Evolutionary conservation across 2,888 invertebrate genomes (phyloP), one percentile per base, ranked within the genome.

Genomic region (Matsumyia berberina): DNA sequence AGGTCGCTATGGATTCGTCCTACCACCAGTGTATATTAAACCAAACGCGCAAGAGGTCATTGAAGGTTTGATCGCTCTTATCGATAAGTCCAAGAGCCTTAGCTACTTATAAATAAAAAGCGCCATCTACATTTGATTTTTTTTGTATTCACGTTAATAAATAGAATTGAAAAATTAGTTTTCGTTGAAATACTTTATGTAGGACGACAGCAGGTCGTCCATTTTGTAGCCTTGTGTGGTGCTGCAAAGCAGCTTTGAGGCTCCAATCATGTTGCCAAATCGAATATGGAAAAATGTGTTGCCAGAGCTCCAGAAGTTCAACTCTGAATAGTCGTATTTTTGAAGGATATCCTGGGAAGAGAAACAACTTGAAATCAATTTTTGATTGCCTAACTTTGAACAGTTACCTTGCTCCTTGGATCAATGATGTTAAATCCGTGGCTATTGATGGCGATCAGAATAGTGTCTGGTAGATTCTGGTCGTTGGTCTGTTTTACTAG

Each of bases 241-340:
- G 93, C 98, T 97, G 90, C 97, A 98, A 1, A 98, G 93, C 76
- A 95, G 92, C 91, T 98, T 98, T 31, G 96, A 96, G 70, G 97
- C 97, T 53, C 96, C 94, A 88, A 98, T 95, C 90, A 98, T 94
- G 90, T 97, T 98, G n/a, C 98, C 98, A 89, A 98, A 96, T 0
- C 98, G 97, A 93, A 98, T 95, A 89, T 97, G 97, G 93, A 98
- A 98, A 90, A 96, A 98, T 0, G 97, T 98, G 90, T 97, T 98
- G 9, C 98, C 98, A 7, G 97, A 97, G 49, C 97, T 97, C 98
- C 98, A 99, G 90, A 98, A 98, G 62, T 96, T 97, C 83, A 99
- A 93, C 89, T 97, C 96, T 0, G 96, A 95, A 92, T 97, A 98
- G 24, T 96, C 95, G 92, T 98, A 96, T 11, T 96, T 96, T 4